A percentile compares a stretch with the other conserved stretches of the same genome.
Conservation (phyloP, 2,888 invertebrate species). For the Rambutsinella grinnellia region DNA sequence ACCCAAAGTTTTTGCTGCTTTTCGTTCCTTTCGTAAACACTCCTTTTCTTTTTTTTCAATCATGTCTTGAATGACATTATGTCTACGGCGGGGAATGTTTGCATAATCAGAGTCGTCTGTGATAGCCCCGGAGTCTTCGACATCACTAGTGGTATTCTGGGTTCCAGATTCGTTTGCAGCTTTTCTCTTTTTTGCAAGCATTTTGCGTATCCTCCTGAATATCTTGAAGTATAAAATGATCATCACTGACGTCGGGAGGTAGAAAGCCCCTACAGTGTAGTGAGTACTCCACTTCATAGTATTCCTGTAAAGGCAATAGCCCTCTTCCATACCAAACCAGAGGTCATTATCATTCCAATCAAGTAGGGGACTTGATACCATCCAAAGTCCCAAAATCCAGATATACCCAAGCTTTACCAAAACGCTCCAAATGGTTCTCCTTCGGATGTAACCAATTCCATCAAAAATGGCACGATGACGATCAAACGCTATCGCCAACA, state of each 20-base stretch:
- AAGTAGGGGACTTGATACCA: neutral
- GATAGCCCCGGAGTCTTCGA: neutral
- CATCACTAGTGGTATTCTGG: no score
- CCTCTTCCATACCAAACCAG: neutral
- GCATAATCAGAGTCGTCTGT: no score
- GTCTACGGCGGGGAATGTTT: neutral
- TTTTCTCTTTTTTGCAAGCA: neutral
- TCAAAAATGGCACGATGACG: neutral
- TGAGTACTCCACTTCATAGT: neutral
- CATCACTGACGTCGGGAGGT: neutral
- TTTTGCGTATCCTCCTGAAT: neutral
- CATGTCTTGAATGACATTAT: neutral
- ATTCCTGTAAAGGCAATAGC: neutral
- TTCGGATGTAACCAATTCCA: slow-evolving; percentile 9
- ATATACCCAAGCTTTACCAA: neutral
- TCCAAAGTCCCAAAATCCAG: slow-evolving; percentile 11
- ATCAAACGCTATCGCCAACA: slow-evolving; percentile 12
- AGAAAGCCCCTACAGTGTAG: neutral
- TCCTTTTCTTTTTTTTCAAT: neutral
- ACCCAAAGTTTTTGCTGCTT: slow-evolving; percentile 10
- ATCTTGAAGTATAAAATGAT: neutral
- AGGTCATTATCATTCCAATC: slow-evolving; percentile 1
- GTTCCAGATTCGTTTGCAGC: no score
- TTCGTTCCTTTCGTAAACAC: neutral
- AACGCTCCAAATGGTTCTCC: neutral